Evolutionary conservation across 1,140 invertebrate genomes (phyloP).

Genomic region (Octopus sinensis): DNA sequence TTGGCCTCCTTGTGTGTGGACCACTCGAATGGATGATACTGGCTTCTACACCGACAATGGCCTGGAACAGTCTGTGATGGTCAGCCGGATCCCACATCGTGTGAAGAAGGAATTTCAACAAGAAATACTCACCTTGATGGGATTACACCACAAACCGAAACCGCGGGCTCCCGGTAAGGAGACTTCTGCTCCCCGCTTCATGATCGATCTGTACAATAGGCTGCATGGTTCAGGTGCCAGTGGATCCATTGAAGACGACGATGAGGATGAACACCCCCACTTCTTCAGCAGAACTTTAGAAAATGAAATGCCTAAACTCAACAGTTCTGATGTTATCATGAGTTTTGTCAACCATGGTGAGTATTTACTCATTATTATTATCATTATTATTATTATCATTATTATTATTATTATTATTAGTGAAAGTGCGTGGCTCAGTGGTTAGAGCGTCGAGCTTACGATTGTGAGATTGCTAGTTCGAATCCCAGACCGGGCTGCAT

Average conservation of each 20-base stretch:
- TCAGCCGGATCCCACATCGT: constrained; percentile 67
- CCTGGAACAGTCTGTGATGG: constrained; percentile 78
- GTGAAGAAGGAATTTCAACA: constrained; percentile 80
- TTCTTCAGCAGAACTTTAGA: constrained; percentile 68
- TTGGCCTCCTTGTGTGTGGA: neutral
- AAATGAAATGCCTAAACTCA: constrained; percentile 75
- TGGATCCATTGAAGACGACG: constrained; percentile 29
- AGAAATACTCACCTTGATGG: constrained; percentile 82
- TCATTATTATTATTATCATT: too few species aligned
- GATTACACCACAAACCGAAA: constrained; percentile 75
- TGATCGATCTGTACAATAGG: constrained; percentile 82
- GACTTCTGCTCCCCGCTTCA: constrained; percentile 79
- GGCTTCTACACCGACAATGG: constrained; percentile 85
- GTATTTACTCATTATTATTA: constrained; percentile 31
- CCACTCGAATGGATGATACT: constrained; percentile 14
- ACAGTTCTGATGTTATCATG: constrained; percentile 88
- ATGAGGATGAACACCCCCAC: constrained; percentile 43
- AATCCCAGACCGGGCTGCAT: too few species aligned
- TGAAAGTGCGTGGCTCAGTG: too few species aligned
- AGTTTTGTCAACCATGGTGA: constrained; percentile 84
- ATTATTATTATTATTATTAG: too few species aligned
- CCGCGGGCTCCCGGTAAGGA: constrained; percentile 56
- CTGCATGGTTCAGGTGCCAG: constrained; percentile 67
- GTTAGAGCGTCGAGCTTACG: too few species aligned
- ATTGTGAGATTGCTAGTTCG: too few species aligned